phyloP scores from a whole-genome alignment of 2,797 vertebrate genomes.

The Gymnothorax javanicus region DNA sequence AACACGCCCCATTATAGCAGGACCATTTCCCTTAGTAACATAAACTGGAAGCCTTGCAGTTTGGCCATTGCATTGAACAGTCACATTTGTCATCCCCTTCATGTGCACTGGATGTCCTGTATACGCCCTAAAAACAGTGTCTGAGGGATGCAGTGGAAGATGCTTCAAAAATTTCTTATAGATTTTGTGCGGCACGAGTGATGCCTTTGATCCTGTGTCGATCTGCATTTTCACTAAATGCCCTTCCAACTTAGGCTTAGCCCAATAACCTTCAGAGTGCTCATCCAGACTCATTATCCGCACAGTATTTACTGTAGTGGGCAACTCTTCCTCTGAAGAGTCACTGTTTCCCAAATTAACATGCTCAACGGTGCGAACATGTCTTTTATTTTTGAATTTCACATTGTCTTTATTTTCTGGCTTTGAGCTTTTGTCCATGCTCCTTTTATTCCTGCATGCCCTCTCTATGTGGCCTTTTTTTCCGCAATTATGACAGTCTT shows the following conservation, averaged over 20 bases:
- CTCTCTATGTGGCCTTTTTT: conserved; percentile 19
- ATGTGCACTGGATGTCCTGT: neutral
- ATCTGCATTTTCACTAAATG: neutral
- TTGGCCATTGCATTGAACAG: neutral
- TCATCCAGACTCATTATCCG: neutral
- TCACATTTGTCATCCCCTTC: neutral
- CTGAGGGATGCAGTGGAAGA: neutral
- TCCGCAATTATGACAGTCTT: conserved; percentile 7
- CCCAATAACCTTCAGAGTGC: neutral
- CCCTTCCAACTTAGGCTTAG: conserved; percentile 11
- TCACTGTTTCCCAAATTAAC: too few relatives aligned
- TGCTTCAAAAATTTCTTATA: neutral
- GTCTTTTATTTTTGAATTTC: neutral
- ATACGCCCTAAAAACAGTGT: neutral
- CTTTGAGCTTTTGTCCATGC: neutral
- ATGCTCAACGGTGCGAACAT: too few relatives aligned
- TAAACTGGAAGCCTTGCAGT: neutral
- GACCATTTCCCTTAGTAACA: neutral
- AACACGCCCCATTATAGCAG: neutral
- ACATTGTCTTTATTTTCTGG: neutral
- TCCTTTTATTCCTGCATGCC: neutral
- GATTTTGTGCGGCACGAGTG: neutral
- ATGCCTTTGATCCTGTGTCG: conserved; percentile 4
- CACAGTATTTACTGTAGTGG: neutral
- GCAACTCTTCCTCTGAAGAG: too few relatives aligned